Conservation (phyloP, 2,888 invertebrate genomes). For the Aphidoletes aphidimyza region DNA sequence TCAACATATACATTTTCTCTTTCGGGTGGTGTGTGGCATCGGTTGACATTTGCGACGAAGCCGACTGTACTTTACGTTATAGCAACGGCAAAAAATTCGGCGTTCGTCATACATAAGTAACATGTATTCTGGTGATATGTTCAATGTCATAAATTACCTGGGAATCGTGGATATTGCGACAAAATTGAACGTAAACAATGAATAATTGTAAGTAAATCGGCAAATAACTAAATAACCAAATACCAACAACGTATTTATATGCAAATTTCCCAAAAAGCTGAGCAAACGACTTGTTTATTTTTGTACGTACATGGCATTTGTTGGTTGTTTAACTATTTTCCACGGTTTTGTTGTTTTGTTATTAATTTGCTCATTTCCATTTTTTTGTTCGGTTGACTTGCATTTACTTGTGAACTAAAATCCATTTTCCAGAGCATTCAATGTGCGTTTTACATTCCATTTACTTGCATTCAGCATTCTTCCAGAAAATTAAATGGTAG, state of each 20-base stretch:
- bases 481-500: background rate
- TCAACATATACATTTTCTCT: no score
- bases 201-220: no score
- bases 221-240: background rate
- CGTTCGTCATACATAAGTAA: background rate
- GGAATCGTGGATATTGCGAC: background rate
- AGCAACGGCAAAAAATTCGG: background rate
- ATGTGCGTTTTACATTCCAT: background rate
- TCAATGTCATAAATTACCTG: slow-evolving; percentile 15
- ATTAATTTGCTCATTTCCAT: background rate
- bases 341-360: background rate
- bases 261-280: background rate
- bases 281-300: slow-evolving; percentile 2
- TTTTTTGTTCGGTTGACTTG: background rate
- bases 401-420: background rate
- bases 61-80: background rate
- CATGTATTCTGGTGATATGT: background rate
- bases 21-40: no score
- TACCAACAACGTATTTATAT: background rate
- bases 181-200: background rate
- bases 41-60: no score
- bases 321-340: background rate
- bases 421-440: background rate
- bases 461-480: slow-evolving; percentile 8
- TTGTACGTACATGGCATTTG: background rate